Base-by-base conservation (phyloP, 2,797 vertebrate species). In the Discoglossus pictus region DNA sequence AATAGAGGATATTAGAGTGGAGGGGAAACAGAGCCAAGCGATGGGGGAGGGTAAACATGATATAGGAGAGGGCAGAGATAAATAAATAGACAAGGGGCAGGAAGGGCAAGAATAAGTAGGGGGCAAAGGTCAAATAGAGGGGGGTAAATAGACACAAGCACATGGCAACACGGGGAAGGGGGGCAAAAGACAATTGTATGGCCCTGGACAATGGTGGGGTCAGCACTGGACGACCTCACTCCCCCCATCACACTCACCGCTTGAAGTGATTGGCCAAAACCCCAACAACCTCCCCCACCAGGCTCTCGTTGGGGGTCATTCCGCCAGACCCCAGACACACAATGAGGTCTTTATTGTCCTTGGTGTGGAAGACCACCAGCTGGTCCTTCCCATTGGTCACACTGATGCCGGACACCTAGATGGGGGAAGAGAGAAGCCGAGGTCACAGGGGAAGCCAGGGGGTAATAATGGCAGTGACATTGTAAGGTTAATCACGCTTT, bases 351-450 rank as follows among this genome's bases (percentile, higher is more conserved):
- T 90, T 86, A 87, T 83, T 95, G 87, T 98, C 96, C 61, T 98
- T 99, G 3, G 93, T 98, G 81, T 98, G 97, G 85, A 99, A 98
- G 74, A 97, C 93, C 38, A 97, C 94, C 25, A 99, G 92, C 83
- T 98, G 94, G 88, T 98, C 97, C 81, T 94, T 97, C 58, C 96
- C 97, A 0, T 95, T 93, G 75, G 97, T 97, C 74, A 98, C 92
- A 2, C 96, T 98, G 80, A 99, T 38, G n/a, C 96, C 97, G 0
- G 93, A 88, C 86, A 98, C 84, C 96, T 99, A 90, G 0, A 34
- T 60, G 64, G 52, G 64, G 36, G 63, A 31, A 35, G 2, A 55
- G 8, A 56, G 13, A 48, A 44, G 5, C 13, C 4, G 25, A n/a
- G 34, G 11, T 7, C 6, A 25, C 5, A 38, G 16, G 8, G 24